Evolutionary conservation across 2,797 vertebrate genomes (phyloP), one percentile per base, ranked within the genome.

Genomic region (Enteromius thamalakanensis): DNA sequence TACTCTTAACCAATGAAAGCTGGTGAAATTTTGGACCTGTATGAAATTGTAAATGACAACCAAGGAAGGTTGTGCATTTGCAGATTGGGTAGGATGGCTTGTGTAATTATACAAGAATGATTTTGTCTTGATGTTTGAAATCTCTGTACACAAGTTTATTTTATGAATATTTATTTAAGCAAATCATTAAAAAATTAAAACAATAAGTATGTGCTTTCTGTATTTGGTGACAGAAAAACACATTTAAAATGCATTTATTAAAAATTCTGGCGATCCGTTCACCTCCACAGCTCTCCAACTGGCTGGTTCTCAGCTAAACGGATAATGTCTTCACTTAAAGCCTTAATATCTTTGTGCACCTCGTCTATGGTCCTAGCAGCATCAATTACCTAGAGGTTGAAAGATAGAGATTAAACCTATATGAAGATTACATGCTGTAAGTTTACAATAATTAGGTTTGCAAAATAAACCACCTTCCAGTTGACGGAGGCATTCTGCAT

Each of bases 261-360:
- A 53, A 7, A 14, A 3, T 3, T 40, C 1, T 8, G 26, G 23
- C 1, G 10, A 15, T 23, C 23, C 0, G 19, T 74, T 94, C 87
- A 95, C 78, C 92, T 95, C 98, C 97, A 99, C 1, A 99, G 94
- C 60, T 96, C 92, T 83, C 90, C 95, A 1, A 99, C 85, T 0
- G 94, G 94, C 78, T 84, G 89, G 60, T 92, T 85, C 12, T 92
- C 87, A 2, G 92, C 93, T 0, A 83, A 51, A 45, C 40, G 77
- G 19, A 99, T 93, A 1, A 87, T 83, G 0, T 91, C 89, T 34
- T 96, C 87, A n/a, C 92, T 94, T 12, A 94, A 79, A 0, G 4
- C 79, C 14, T 80, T 89, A 88, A 99, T 97, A 87, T 96, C 91
- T 74, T 62, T 34, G 87, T 98, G 97, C 75, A 99, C 92, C 0